These are phyloP conservation scores for Venustaconcha ellipsiformis DNA, from an alignment of 1,140 invertebrate species.

Conservation along the genomic window DNA sequence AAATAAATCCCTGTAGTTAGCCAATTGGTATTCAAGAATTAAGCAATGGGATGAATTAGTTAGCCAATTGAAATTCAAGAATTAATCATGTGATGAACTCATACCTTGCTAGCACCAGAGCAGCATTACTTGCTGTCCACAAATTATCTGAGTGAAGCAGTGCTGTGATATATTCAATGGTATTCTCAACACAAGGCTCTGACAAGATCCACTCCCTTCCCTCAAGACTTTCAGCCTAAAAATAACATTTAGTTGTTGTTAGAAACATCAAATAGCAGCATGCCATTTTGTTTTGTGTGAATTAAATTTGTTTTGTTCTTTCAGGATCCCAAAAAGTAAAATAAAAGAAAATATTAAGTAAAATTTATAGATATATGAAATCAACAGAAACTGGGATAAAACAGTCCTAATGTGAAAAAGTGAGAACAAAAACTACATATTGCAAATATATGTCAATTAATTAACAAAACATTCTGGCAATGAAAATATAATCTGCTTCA, in stretches of 20 bases:
- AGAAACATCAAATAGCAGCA: not conserved
- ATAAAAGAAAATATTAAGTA: not conserved
- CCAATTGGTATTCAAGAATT: too few relatives aligned
- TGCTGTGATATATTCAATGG: conserved; percentile 57
- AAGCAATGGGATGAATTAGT: too few relatives aligned
- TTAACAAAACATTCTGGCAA: too few relatives aligned
- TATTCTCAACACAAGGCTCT: conserved; percentile 54
- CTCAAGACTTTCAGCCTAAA: conserved; percentile 63
- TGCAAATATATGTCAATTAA: too few relatives aligned
- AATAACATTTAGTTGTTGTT: not conserved
- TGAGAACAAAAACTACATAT: not conserved
- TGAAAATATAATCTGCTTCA: too few relatives aligned
- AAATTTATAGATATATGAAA: not conserved
- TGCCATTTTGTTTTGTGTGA: not conserved
- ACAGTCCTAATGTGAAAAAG: not conserved
- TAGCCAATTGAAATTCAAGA: too few relatives aligned
- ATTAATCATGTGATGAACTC: too few relatives aligned
- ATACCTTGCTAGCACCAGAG: conserved; percentile 66
- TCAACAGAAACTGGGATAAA: not conserved
- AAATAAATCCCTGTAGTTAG: too few relatives aligned
- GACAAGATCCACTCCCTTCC: conserved; percentile 64
- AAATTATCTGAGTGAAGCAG: conserved; percentile 61
- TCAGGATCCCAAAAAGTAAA: not conserved
- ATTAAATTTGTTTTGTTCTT: not conserved
- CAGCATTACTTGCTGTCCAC: conserved; percentile 69